These are phyloP conservation scores for Lepilemur septentrionalis DNA, from an alignment of 2,797 vertebrate genomes.

Conservation along the genomic window DNA sequence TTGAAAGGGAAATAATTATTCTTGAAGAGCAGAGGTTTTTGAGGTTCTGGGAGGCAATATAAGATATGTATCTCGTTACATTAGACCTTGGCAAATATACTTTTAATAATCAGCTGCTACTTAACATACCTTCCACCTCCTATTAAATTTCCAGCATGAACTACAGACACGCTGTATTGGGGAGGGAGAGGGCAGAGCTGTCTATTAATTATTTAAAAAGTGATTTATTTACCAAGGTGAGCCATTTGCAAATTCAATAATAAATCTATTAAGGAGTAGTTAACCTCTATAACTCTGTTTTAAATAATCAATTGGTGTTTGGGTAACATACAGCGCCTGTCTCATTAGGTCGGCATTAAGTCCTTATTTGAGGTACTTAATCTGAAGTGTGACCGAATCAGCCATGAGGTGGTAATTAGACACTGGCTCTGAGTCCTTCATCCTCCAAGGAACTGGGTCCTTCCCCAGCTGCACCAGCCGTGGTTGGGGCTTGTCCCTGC, in stretches of 20 bases:
- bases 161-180: slow-evolving; percentile 33
- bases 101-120: slow-evolving; percentile 81
- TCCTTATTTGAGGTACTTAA: slow-evolving; percentile 63
- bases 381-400: slow-evolving; percentile 75
- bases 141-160: slow-evolving; percentile 64
- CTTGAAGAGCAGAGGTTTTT: slow-evolving; percentile 64
- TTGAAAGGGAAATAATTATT: slow-evolving; percentile 77
- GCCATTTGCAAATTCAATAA: slow-evolving; percentile 78
- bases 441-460: neutral
- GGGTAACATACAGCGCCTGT: slow-evolving; percentile 34
- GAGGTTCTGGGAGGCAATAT: slow-evolving; percentile 66
- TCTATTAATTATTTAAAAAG: slow-evolving; percentile 85
- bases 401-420: slow-evolving; percentile 68
- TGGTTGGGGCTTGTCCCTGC: neutral
- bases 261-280: slow-evolving; percentile 82
- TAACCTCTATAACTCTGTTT: slow-evolving; percentile 82
- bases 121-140: slow-evolving; percentile 68
- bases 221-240: slow-evolving; percentile 84
- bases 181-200: slow-evolving; percentile 52
- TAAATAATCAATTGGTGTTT: slow-evolving; percentile 76
- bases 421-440: neutral
- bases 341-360: slow-evolving; percentile 80
- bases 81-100: slow-evolving; percentile 79
- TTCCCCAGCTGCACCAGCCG: fast-evolving
- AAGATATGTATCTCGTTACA: slow-evolving; percentile 80